phyloP scores from a whole-genome alignment of 2,797 vertebrate genomes.

The Emydoidea blandingii region DNA sequence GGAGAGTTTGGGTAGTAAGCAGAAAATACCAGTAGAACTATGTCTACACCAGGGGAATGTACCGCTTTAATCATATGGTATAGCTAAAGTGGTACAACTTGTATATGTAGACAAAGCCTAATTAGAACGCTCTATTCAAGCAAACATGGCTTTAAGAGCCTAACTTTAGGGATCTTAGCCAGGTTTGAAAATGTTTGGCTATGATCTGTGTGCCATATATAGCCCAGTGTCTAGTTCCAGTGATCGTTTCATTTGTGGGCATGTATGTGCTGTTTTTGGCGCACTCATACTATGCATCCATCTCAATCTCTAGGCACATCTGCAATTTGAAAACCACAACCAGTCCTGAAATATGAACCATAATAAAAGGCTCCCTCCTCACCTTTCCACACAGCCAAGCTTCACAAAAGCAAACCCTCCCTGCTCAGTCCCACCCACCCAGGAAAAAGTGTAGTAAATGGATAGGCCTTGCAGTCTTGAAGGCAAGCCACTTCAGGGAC shows the following conservation, averaged over 20 bases:
- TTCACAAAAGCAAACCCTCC: not conserved
- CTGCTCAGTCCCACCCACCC: fast-evolving
- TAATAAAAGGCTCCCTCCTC: not conserved
- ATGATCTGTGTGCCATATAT: not conserved
- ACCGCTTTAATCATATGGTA: not conserved
- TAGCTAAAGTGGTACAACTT: not conserved
- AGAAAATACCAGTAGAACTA: not conserved
- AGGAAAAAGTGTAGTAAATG: not conserved
- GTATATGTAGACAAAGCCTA: not conserved
- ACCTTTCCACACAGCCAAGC: fast-evolving
- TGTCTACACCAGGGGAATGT: not conserved
- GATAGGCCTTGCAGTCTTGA: not conserved
- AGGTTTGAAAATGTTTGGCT: too few species aligned
- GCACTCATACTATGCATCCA: not conserved
- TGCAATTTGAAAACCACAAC: not conserved
- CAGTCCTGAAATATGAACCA: not conserved
- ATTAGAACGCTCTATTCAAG: not conserved
- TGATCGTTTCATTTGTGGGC: not conserved
- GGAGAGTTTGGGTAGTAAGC: not conserved
- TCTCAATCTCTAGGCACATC: not conserved
- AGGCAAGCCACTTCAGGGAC: not conserved
- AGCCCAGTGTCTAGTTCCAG: not conserved
- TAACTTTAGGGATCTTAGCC: not conserved
- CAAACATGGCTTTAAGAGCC: not conserved
- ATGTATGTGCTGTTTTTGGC: not conserved